Evolutionary conservation across 2,797 vertebrate species (phyloP).

Genomic region (Rhinella marina): DNA sequence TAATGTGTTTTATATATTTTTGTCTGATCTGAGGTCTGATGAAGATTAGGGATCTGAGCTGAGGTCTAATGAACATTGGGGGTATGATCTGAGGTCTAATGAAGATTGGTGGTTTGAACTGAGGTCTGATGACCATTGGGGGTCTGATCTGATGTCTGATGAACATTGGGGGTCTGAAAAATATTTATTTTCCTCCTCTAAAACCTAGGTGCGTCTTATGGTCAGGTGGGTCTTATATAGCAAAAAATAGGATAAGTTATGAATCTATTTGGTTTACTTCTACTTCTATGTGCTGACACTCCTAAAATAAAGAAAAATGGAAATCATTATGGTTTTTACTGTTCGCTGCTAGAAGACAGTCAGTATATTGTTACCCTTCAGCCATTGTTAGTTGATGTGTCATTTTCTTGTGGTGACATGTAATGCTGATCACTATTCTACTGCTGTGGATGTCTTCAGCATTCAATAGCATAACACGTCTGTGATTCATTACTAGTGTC

Average conservation of each 20-base stretch:
- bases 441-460: conserved; percentile 1
- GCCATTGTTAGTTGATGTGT: neutral
- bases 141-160: no score
- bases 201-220: no score
- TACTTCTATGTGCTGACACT: neutral
- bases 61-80: no score
- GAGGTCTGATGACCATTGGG: no score
- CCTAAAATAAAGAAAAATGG: neutral
- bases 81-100: no score
- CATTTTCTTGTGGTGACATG: conserved; percentile 8
- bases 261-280: neutral
- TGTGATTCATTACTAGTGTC: conserved; percentile 42
- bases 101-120: no score
- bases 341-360: neutral
- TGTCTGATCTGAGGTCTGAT: no score
- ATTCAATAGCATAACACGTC: conserved; percentile 2
- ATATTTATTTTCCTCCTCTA: no score
- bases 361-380: neutral
- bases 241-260: neutral
- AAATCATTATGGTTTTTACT: neutral
- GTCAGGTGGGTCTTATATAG: no score
- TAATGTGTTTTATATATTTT: no score
- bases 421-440: neutral
- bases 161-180: no score
- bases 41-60: no score